These are phyloP conservation scores for Glaucopsyche alexis DNA, from an alignment of 2,888 invertebrate species.

Conservation along the genomic window DNA sequence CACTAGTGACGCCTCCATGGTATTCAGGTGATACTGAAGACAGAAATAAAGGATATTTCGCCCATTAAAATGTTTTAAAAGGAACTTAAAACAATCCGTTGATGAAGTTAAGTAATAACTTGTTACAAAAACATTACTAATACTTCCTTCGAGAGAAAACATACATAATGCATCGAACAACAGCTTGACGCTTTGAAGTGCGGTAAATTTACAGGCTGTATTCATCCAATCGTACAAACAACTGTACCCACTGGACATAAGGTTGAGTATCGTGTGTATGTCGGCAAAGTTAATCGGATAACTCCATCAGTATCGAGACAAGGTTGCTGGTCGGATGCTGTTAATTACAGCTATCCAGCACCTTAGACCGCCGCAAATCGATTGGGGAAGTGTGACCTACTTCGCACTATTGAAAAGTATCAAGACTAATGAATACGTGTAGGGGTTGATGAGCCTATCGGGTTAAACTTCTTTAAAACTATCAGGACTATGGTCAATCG, in stretches of 20 bases:
- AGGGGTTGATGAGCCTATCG: not conserved
- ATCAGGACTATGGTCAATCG: too few species aligned
- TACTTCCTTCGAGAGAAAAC: too few species aligned
- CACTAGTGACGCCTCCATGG: too few species aligned
- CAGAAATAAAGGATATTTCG: too few species aligned
- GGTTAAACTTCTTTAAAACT: not conserved
- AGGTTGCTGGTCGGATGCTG: conserved; percentile 26
- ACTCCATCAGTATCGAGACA: conserved; percentile 27
- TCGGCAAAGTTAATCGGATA: conserved; percentile 11
- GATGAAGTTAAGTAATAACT: too few species aligned
- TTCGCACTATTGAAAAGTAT: conserved; percentile 8
- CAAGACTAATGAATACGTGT: not conserved
- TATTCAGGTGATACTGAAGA: too few species aligned
- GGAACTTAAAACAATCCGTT: too few species aligned
- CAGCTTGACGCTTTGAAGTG: too few species aligned
- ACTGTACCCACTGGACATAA: not conserved
- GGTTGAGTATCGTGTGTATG: not conserved
- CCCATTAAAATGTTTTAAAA: too few species aligned
- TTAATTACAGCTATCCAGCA: conserved; percentile 31
- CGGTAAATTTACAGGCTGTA: too few species aligned
- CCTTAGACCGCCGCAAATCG: conserved; percentile 30
- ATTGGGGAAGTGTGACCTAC: conserved; percentile 25
- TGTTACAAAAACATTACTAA: too few species aligned
- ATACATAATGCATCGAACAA: too few species aligned
- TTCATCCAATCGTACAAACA: not conserved